Evolutionary conservation across 2,113 vertebrate species (phyloP).

Genomic region (Laticauda colubrina): DNA sequence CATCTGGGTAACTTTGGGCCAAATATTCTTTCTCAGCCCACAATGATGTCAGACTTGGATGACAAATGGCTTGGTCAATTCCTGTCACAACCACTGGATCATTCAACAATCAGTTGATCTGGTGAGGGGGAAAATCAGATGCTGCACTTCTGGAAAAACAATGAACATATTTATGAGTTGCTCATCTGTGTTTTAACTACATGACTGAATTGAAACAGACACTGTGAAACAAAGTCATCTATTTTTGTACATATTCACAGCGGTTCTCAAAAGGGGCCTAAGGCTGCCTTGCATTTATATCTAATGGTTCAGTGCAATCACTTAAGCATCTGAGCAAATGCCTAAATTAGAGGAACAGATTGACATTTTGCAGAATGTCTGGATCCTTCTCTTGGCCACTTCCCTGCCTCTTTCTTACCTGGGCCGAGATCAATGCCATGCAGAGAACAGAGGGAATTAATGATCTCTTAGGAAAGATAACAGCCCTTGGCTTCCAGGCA

Average conservation of each 20-base stretch:
- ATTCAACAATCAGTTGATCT: background rate
- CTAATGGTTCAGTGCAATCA: background rate
- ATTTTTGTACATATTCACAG: background rate
- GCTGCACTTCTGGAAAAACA: background rate
- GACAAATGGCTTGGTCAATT: background rate
- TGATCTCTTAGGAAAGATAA: constrained; percentile 12
- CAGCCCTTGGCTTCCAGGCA: constrained; percentile 20
- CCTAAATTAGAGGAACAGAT: background rate
- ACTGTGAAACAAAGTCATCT: background rate
- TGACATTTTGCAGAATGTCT: background rate
- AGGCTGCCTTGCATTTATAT: background rate
- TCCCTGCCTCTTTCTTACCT: background rate
- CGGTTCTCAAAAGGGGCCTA: background rate
- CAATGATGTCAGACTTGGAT: background rate
- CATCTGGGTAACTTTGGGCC: background rate
- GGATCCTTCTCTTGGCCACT: background rate
- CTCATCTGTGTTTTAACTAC: background rate
- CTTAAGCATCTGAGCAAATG: background rate
- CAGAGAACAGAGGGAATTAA: background rate
- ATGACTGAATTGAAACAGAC: background rate
- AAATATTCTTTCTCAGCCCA: background rate
- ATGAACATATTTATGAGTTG: background rate
- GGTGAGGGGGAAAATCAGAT: rapidly evolving
- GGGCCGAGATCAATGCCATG: background rate
- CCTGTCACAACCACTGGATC: background rate